Percentiles rank a stretch among this genome's conserved stretches.
Evolutionary conservation across 2,113 vertebrate species (phyloP).

Genomic region (Syrmaticus mikado): DNA sequence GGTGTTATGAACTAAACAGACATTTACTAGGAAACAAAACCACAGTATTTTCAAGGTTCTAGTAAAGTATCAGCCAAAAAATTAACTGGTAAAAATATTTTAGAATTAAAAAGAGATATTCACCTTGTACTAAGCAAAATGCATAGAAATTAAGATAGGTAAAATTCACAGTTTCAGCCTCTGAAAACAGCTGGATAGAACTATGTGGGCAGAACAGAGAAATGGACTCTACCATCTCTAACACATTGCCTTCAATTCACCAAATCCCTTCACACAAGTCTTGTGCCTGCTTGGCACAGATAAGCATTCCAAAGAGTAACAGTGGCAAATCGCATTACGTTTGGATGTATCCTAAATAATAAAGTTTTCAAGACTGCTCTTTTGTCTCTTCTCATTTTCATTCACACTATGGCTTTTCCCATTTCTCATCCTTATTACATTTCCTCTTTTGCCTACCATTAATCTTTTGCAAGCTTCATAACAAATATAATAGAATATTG

Average conservation of each 20-base stretch:
- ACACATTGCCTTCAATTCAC: background rate
- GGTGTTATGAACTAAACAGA: background rate
- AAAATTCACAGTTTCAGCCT: background rate
- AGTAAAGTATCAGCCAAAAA: background rate
- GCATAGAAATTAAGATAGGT: background rate
- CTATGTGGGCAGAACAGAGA: background rate
- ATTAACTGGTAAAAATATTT: background rate
- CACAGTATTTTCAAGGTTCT: background rate
- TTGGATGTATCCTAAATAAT: background rate
- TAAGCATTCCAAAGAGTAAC: background rate
- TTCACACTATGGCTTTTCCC: background rate
- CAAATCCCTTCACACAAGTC: background rate
- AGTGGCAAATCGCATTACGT: background rate
- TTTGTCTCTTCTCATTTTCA: background rate
- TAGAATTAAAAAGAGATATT: background rate
- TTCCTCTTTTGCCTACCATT: background rate
- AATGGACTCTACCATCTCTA: background rate
- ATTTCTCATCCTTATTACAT: background rate
- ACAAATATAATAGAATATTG: background rate
- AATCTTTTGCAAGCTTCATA: background rate
- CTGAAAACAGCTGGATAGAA: background rate
- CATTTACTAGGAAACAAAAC: background rate
- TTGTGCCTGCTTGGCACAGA: background rate
- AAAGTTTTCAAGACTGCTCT: background rate
- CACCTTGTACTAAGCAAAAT: background rate